These are phyloP conservation scores for Chrosomus eos DNA, from an alignment of 2,797 vertebrate genomes.

Conservation along the genomic window DNA sequence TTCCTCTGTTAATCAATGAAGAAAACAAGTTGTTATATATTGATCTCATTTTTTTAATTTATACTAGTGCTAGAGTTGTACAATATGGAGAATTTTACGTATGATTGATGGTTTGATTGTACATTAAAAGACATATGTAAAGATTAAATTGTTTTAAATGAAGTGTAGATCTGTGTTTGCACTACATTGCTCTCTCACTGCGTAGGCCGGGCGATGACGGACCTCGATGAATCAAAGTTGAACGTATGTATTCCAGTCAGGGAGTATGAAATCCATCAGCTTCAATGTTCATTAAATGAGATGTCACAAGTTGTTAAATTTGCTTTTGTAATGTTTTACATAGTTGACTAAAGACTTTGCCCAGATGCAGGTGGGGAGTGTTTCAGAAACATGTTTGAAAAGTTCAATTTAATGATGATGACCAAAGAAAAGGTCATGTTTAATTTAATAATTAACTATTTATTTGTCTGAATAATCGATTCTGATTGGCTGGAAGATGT, in stretches of 20 bases:
- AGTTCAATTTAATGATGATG: background rate
- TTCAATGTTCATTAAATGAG: background rate
- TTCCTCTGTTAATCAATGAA: constrained; percentile 78
- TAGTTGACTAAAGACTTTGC: background rate
- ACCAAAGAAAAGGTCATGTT: background rate
- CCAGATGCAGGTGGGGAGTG: too few species aligned
- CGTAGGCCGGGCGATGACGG: fast-evolving
- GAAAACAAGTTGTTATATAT: constrained; percentile 77
- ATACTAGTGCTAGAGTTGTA: constrained; percentile 89
- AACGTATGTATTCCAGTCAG: background rate
- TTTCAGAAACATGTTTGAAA: background rate
- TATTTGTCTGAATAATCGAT: too few species aligned
- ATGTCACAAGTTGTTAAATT: background rate
- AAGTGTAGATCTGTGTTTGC: constrained; percentile 52
- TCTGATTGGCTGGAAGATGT: too few species aligned
- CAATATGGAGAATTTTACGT: constrained; percentile 80
- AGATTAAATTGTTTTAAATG: constrained; percentile 80
- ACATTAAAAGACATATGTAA: constrained; percentile 77
- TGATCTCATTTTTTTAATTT: constrained; percentile 78
- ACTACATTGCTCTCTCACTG: background rate
- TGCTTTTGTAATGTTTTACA: background rate
- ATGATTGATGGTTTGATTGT: constrained; percentile 88
- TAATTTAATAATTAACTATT: too few species aligned
- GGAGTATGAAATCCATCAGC: background rate
- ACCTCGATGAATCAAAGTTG: background rate